Base-by-base conservation (phyloP, 2,113 vertebrate genomes). In the Catharus bicknelli region DNA sequence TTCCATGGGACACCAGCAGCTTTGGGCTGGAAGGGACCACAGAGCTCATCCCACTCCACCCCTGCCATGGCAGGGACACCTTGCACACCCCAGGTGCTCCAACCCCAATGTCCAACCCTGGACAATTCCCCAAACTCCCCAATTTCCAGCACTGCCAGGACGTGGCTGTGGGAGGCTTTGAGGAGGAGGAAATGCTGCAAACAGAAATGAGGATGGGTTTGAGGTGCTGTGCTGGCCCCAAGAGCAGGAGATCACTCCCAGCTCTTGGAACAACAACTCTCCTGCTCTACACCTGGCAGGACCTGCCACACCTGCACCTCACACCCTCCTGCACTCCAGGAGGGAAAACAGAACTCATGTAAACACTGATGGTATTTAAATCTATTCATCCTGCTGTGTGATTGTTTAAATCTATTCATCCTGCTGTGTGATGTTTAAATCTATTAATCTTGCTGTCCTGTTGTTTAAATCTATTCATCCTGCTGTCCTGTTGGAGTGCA, bases 341-440 rank as follows among this genome's bases (percentile, higher is more conserved):
- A 54, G 53, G 22, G 38, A 68, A 59, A 26, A 30, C 13, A 58
- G 38, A 57, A 50, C 7, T 5, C 7, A 0, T 7, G 10, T 1
- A 5, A n/a, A 78, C 16, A 12, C 27, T 82, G 38, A 1, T 1
- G 8, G 42, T 2, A 12, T 82, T 86, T 25, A 40, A 40, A 22
- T 15, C 5, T 0, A 2, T 2, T 6, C 9, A 4, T 26, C 50
- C 36, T 55, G 4, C 1, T 26, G 5, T 5, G 16, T 38, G 38
- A 9, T 38, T 50, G 48, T 25, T 25, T 26, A 38, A 40, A 23
- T 15, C 5, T 0, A 2, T 2, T 6, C 9, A 4, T 26, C 50
- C 36, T 55, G 4, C 1, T 26, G 5, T 5, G 16, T 38, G 38
- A 10, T 38, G 48, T 25, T 25, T 26, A 38, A 40, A 23, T 15